Conservation (phyloP, 1,140 invertebrate genomes). For the Venustaconcha ellipsiformis region DNA sequence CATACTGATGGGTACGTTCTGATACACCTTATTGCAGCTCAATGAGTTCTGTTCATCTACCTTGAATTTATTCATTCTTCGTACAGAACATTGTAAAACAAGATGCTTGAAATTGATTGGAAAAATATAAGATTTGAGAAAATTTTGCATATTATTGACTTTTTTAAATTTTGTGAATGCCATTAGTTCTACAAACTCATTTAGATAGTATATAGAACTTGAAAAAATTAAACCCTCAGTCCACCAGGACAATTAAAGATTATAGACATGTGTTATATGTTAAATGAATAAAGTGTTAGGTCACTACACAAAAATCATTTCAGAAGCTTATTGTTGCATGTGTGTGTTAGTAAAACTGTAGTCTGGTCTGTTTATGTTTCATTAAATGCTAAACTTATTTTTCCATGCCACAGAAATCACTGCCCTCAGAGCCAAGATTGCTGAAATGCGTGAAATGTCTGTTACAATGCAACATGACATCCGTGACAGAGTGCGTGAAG, state of each 20-base stretch:
- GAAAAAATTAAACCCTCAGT: no score
- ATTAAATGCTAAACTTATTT: background rate
- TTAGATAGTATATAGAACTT: no score
- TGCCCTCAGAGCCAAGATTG: conserved; percentile 63
- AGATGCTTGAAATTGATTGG: no score
- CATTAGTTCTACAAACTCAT: no score
- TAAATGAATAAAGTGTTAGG: background rate
- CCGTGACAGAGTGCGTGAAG: conserved; percentile 59
- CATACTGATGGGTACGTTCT: conserved; percentile 60
- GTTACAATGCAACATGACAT: conserved; percentile 61
- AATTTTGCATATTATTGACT: no score
- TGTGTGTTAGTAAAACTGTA: background rate
- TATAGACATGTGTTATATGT: background rate
- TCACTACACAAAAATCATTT: background rate
- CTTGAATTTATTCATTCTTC: no score
- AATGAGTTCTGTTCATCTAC: no score
- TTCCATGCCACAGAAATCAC: conserved; percentile 58
- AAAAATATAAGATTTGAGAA: no score
- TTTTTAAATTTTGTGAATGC: no score
- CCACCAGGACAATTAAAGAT: no score
- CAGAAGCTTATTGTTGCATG: background rate
- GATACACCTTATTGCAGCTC: background rate
- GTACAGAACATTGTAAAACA: no score
- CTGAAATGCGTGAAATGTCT: conserved; percentile 62
- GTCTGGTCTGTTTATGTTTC: background rate